Evolutionary conservation across 2,113 vertebrate genomes (phyloP), one percentile per base, ranked within the genome.

Genomic region (Sinocyclocheilus anshuiensis): DNA sequence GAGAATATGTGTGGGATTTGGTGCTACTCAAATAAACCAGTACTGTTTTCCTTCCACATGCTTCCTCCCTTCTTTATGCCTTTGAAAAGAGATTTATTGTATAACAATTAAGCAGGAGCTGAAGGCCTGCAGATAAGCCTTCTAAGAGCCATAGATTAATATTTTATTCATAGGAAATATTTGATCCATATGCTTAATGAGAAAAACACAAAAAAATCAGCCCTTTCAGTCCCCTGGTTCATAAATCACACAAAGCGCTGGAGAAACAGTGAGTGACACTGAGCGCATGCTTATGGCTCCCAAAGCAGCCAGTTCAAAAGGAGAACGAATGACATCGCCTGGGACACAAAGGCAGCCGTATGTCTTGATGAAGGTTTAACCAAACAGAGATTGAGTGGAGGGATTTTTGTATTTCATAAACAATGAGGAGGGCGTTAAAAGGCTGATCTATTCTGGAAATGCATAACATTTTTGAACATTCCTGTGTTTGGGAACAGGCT

Each of bases 101-200:
- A 83, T 57, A 55, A 59, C 50, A 84, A 59, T 72, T 83, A 86
- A 22, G 36, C 69, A 63, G 76, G 42, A 79, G 76, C 85, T 86
- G 85, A 86, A 78, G 33, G 48, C 50, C 67, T 77, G 76, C 45
- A 84, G 85, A 89, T 86, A 89, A 81, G 65, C 79, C 29, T 77
- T 83, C 69, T 72, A 33, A 13, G 65, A 83, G 81, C 81, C 61
- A 75, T 2, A 39, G 75, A 88, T 61, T 55, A 82, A 83, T 72
- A 72, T 50, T 79, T 48, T 3, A 36, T 48, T 10, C 33, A 57
- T 59, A 55, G 24, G 8, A 77, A 83, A 75, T 72, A 78, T 71
- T 86, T 59, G 4, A 36, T 48, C 24, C 67, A 57, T 84, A 59
- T 75, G 82, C 82, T 74, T 84, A 84, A 79, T 81, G 84, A 77